Percentiles rank a stretch among this genome's conserved stretches.
Conservation (phyloP, 1,140 invertebrate genomes). For the Tetramorium parvispinum region DNA sequence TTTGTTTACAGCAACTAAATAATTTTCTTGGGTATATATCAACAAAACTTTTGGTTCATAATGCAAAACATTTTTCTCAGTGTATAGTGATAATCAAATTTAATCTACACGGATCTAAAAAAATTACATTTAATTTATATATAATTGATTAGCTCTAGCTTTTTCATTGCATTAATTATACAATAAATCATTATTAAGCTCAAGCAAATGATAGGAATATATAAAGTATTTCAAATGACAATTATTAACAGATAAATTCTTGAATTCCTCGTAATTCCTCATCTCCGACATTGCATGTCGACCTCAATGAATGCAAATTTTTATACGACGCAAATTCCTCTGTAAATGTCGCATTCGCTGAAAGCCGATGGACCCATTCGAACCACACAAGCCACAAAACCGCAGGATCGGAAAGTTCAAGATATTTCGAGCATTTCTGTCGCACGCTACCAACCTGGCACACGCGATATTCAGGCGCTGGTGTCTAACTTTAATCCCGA, state of each 20-base stretch:
- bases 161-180: background rate
- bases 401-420: constrained; percentile 56
- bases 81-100: too few species aligned
- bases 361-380: constrained; percentile 31
- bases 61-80: too few species aligned
- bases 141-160: background rate
- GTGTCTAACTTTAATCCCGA: constrained; percentile 12
- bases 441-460: constrained; percentile 7
- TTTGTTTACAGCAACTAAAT: too few species aligned
- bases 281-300: background rate
- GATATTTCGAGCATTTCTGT: constrained; percentile 57
- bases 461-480: constrained; percentile 5
- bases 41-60: too few species aligned
- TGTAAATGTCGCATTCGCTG: constrained; percentile 60
- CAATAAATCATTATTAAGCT: background rate
- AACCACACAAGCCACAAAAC: constrained; percentile 56
- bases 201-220: background rate
- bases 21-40: too few species aligned
- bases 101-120: background rate
- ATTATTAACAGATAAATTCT: background rate
- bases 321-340: constrained; percentile 65
- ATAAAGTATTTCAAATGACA: background rate
- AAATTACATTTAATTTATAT: background rate
- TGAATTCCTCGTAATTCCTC: background rate
- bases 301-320: constrained; percentile 8